phyloP scores from a whole-genome alignment of 2,113 vertebrate species.

The Reinhardtius hippoglossoides region DNA sequence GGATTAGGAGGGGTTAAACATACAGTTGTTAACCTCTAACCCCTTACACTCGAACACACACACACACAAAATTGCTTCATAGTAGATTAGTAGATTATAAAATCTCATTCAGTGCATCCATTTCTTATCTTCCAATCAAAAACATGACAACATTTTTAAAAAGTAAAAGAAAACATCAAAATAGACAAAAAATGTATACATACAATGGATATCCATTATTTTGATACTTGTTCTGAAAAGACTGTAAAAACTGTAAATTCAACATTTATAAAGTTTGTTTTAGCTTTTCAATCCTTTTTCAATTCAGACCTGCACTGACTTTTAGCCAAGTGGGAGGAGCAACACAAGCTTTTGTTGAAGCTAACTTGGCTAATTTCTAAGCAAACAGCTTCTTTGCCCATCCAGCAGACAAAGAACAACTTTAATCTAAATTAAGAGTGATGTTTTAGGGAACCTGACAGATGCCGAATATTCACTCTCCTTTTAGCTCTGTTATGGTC shows the following conservation, averaged over 20 bases:
- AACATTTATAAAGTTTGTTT: no score
- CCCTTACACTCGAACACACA: slow-evolving; percentile 14
- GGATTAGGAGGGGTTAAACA: slow-evolving; percentile 45
- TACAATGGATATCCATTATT: background rate
- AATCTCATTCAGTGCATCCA: background rate
- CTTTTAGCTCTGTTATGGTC: no score
- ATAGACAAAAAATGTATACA: no score
- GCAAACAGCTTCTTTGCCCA: background rate
- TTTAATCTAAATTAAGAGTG: no score
- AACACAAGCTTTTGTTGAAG: background rate
- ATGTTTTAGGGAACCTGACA: no score
- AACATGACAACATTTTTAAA: background rate
- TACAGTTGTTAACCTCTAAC: slow-evolving; percentile 28
- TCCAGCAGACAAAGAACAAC: no score
- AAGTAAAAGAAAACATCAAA: background rate
- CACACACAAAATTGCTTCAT: background rate
- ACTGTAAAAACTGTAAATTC: no score
- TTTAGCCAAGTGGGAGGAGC: background rate
- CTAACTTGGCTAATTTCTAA: background rate
- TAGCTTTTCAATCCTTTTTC: background rate
- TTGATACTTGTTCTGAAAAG: background rate
- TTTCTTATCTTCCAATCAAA: slow-evolving; percentile 5
- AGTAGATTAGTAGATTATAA: no score
- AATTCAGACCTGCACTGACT: background rate
- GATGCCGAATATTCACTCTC: no score